Base-by-base conservation (phyloP, 1,140 invertebrate genomes). In the Orussus abietinus region DNA sequence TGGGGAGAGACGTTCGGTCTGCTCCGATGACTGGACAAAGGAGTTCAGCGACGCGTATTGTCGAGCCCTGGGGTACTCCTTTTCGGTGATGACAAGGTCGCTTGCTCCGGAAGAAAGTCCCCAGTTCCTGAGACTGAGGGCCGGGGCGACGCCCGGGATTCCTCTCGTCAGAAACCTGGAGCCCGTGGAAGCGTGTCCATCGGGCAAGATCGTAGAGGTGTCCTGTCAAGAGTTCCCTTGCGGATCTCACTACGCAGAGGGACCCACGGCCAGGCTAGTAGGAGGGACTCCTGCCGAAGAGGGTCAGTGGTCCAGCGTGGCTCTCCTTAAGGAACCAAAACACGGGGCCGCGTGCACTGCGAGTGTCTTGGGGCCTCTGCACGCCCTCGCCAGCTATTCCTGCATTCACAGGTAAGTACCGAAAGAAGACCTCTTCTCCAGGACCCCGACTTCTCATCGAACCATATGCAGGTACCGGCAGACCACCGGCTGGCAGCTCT, bases 211-310 rank as follows among this genome's bases (percentile, higher is more conserved):
- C 21, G 69, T 80, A 1, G 72, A 77, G 35, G 49, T 81, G 1
- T 68, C 73, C 6, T 82, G 80, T 58, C 73, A 80, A 55, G 75
- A 80, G 50, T 80, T 78, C 45, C 71, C 60, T 28, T 81, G 77
- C 46, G 76, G 76, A 15, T 65, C 68, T 15, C 61, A 73, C 28
- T 55, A 68, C 19, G 57, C 57, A 11, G 62, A 72, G 13, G 63
- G 58, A 28, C 60, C 52, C 31, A 64, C 69, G 4, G 76, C 74
- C 5, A 57, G 75, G 53, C 62, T 77, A 11, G 69, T 72, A 2
- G 77, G 75, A 14, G 78, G 73, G 2, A 76, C 69, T 30, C 53
- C 56, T 33, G 71, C 75, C 18, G 69, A 64, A 18, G 64, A 69
- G 47, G 65, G 72, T 3, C 76, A 80, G 48, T 81, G 77, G 79